Evolutionary conservation across 1,140 invertebrate species (phyloP).

Genomic region (Pachypsylla venusta): DNA sequence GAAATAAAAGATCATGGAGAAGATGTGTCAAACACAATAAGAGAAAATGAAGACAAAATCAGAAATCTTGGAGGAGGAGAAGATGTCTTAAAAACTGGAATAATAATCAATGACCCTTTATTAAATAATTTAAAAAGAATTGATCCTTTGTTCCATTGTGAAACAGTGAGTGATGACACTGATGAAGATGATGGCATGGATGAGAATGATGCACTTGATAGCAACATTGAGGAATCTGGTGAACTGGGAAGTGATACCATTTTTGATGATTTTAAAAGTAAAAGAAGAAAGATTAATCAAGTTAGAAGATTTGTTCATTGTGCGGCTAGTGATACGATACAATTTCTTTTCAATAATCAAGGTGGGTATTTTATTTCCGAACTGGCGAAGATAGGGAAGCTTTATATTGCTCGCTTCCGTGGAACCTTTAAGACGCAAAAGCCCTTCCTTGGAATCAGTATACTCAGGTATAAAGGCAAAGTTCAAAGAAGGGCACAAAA

Average conservation of each 20-base stretch:
- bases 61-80: no score
- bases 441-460: background rate
- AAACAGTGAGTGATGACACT: no score
- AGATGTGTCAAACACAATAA: no score
- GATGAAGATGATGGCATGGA: no score
- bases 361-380: background rate
- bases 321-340: background rate
- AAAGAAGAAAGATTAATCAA: background rate
- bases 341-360: background rate
- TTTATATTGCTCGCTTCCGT: background rate
- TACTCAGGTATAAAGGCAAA: background rate
- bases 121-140: background rate
- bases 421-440: background rate
- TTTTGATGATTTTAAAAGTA: background rate
- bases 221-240: background rate
- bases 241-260: background rate
- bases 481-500: background rate
- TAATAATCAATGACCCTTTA: background rate
- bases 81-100: background rate
- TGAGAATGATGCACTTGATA: no score
- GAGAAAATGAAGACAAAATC: no score
- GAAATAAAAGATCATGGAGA: no score
- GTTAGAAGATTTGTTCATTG: background rate
- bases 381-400: background rate
- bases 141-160: background rate